These are phyloP conservation scores for Lycocorax pyrrhopterus DNA, from an alignment of 2,113 vertebrate genomes.

Conservation along the genomic window DNA sequence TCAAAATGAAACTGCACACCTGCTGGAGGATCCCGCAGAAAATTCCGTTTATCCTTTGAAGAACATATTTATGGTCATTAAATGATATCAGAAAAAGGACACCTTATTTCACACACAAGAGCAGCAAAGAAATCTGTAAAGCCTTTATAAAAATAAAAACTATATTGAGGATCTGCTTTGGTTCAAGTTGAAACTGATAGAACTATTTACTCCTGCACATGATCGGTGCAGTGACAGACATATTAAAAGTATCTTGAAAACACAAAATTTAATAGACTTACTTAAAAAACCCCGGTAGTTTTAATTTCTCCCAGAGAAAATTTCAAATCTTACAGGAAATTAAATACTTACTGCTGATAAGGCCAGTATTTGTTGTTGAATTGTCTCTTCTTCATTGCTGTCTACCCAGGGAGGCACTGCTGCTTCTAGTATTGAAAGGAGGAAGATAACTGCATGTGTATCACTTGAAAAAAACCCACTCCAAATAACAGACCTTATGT, in stretches of 20 bases:
- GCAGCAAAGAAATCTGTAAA: neutral
- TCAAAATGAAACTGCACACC: slow-evolving; percentile 92
- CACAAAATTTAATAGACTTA: neutral
- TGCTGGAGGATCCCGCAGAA: slow-evolving; percentile 88
- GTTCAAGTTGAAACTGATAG: neutral
- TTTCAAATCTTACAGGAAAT: neutral
- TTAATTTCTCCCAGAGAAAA: neutral
- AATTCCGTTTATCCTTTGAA: slow-evolving; percentile 89
- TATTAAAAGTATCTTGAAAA: neutral
- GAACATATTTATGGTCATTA: neutral
- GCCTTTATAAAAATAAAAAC: neutral
- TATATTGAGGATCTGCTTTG: neutral
- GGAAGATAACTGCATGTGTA: neutral
- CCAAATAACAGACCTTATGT: neutral
- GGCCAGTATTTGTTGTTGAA: slow-evolving; percentile 95
- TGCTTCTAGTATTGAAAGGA: slow-evolving; percentile 73
- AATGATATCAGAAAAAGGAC: neutral
- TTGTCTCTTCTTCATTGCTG: slow-evolving; percentile 95
- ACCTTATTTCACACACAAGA: neutral
- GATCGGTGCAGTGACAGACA: neutral
- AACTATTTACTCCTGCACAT: neutral
- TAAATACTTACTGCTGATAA: slow-evolving; percentile 87
- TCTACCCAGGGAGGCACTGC: slow-evolving; percentile 96
- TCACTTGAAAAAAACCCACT: neutral
- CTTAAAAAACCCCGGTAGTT: neutral